A percentile compares a stretch with the other conserved stretches of the same genome.
phyloP scores from a whole-genome alignment of 2,113 vertebrate genomes.

The Chlorocebus sabaeus region DNA sequence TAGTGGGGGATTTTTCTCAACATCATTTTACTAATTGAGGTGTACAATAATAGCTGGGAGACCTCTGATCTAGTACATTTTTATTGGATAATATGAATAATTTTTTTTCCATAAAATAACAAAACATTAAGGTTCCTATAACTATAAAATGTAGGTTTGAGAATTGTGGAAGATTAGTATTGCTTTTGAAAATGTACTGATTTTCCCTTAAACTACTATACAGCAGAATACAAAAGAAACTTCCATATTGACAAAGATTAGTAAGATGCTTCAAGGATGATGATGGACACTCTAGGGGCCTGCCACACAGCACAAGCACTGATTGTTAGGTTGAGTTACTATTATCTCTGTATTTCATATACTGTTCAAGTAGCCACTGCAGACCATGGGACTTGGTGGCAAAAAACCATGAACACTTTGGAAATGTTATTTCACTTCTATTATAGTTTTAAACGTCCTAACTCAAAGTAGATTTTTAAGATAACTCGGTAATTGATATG shows the following conservation, averaged over 20 bases:
- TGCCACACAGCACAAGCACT: neutral
- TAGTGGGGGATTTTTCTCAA: conserved; percentile 12
- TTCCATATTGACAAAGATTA: neutral
- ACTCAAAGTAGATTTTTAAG: neutral
- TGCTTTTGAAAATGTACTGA: neutral
- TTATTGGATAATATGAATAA: neutral
- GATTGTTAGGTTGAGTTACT: neutral
- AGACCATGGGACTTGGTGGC: neutral
- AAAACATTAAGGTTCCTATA: neutral
- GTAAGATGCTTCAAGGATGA: neutral
- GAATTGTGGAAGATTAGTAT: neutral
- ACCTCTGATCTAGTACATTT: neutral
- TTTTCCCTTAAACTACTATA: neutral
- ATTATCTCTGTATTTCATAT: neutral
- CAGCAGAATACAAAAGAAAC: neutral
- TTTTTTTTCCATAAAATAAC: neutral
- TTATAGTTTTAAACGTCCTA: neutral
- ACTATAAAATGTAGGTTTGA: neutral
- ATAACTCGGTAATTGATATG: neutral
- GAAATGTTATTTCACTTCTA: neutral
- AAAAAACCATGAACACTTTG: neutral
- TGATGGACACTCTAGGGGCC: neutral
- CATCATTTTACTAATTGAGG: neutral
- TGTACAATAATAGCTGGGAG: neutral
- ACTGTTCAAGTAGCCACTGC: neutral